A percentile compares a stretch with the other conserved stretches of the same genome.
These are phyloP conservation scores for Acronicta alni DNA, from an alignment of 2,888 invertebrate species.

Conservation along the genomic window DNA sequence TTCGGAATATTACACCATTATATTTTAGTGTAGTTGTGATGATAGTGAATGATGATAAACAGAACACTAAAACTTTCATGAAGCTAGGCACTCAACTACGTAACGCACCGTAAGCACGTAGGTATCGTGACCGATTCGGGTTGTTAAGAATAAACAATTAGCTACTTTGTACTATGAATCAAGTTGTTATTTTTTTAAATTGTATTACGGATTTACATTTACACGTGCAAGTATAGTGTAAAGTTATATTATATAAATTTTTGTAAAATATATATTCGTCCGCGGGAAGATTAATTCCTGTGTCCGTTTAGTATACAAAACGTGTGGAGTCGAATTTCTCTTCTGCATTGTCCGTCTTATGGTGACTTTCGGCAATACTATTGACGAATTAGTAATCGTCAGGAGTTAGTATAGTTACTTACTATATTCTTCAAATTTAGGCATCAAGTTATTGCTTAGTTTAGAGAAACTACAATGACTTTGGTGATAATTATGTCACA, in stretches of 20 bases:
- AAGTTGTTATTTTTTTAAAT: constrained; percentile 18
- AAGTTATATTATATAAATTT: too few relatives aligned
- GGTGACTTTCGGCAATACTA: too few relatives aligned
- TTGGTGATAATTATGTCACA: constrained; percentile 62
- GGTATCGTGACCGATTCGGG: constrained; percentile 4
- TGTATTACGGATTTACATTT: too few relatives aligned
- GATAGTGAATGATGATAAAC: background rate
- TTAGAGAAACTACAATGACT: constrained; percentile 73
- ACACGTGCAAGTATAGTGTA: too few relatives aligned
- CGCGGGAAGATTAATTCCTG: too few relatives aligned
- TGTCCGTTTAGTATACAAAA: too few relatives aligned
- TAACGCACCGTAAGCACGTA: background rate
- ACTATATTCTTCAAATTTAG: too few relatives aligned
- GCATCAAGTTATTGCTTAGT: constrained; percentile 55
- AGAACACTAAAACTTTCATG: background rate
- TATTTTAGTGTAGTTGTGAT: background rate
- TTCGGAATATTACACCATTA: constrained; percentile 1
- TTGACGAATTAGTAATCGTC: too few relatives aligned
- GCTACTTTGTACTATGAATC: constrained; percentile 54
- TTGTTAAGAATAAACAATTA: constrained; percentile 22
- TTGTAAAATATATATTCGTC: too few relatives aligned
- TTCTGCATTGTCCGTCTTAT: too few relatives aligned
- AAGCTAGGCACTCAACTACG: background rate
- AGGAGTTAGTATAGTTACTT: too few relatives aligned
- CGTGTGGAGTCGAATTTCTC: too few relatives aligned